Conservation (phyloP, 1,140 invertebrate genomes). For the Myzus persicae region DNA sequence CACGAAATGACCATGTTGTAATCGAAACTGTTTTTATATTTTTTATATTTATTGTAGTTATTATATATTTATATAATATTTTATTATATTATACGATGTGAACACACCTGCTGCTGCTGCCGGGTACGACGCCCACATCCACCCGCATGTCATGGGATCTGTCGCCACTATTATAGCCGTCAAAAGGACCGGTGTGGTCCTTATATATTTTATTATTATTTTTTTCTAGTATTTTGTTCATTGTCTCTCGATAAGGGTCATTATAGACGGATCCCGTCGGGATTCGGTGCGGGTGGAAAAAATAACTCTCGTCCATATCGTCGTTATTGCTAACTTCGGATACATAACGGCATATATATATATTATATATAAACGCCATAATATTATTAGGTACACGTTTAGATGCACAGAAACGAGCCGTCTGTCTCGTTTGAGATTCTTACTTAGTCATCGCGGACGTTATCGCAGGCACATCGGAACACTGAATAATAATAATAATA, state of each 20-base stretch:
- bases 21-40: constrained; percentile 50
- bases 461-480: constrained; percentile 4
- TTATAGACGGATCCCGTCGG: not conserved
- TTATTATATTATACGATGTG: not conserved
- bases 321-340: not conserved
- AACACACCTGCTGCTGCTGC: constrained; percentile 41
- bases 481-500: not conserved
- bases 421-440: not conserved
- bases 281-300: not conserved
- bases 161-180: constrained; percentile 21
- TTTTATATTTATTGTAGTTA: not conserved
- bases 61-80: not conserved
- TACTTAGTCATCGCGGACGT: constrained; percentile 30
- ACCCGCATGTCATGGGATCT: constrained; percentile 56
- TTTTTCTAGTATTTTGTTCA: not conserved
- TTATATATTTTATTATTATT: not conserved
- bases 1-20: constrained; percentile 52
- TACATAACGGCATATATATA: not conserved
- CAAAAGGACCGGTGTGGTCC: not conserved
- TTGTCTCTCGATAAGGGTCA: not conserved
- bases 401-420: not conserved
- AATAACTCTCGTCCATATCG: not conserved
- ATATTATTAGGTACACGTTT: not conserved
- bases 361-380: not conserved
- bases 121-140: constrained; percentile 37